Conservation (phyloP, 2,113 vertebrate genomes). For the Hemicordylus capensis region DNA sequence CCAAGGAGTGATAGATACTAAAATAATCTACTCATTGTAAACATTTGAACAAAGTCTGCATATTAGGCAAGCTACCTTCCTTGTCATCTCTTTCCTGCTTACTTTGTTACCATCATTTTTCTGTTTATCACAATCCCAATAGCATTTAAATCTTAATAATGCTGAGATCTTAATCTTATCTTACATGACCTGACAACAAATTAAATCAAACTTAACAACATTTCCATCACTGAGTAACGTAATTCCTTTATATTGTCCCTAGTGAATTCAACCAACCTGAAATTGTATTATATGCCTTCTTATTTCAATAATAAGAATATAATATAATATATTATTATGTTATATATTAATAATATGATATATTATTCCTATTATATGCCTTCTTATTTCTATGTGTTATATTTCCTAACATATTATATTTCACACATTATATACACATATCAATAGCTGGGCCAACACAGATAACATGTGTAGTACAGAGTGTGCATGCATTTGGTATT, state of each 20-base stretch:
- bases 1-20: neutral
- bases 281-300: neutral
- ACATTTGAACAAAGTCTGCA: neutral
- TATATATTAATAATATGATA: too few species aligned
- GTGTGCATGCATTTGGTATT: neutral
- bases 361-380: too few species aligned
- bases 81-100: neutral
- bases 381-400: neutral
- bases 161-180: neutral
- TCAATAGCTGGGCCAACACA: neutral
- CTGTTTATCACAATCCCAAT: neutral
- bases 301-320: too few species aligned
- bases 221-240: neutral
- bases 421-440: neutral
- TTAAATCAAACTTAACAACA: slow-evolving; percentile 8
- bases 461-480: neutral
- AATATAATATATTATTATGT: too few species aligned
- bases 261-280: neutral
- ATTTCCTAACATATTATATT: too few species aligned
- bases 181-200: slow-evolving; percentile 9
- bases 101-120: neutral
- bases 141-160: neutral
- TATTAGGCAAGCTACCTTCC: neutral
- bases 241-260: neutral
- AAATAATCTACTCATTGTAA: neutral